Percentiles rank a stretch among this genome's conserved stretches.
Evolutionary conservation across 2,888 invertebrate species (phyloP).

Genomic region (Pinctada fucata): DNA sequence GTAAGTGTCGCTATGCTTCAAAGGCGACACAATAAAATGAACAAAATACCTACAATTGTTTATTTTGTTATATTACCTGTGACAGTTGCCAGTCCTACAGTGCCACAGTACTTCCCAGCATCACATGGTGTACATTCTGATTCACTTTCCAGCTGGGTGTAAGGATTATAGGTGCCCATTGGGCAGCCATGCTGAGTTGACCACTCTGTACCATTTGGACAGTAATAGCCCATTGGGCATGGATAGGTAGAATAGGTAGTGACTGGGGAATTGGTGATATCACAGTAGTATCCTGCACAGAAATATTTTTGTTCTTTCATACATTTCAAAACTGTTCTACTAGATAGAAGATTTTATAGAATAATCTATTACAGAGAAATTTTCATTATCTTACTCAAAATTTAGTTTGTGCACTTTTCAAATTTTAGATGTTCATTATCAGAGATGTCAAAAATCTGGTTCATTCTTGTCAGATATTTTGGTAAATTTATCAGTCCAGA

Average conservation of each 20-base stretch:
- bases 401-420: no score
- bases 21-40: no score
- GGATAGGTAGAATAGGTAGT: conserved; percentile 64
- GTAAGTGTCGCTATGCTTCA: no score
- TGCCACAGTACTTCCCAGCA: conserved; percentile 70
- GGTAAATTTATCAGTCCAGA: no score
- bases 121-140: conserved; percentile 69
- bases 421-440: no score
- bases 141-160: conserved; percentile 56
- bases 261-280: conserved; percentile 64
- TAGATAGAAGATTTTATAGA: no score
- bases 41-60: no score
- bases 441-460: no score
- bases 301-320: background rate
- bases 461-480: no score
- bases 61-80: conserved; percentile 51
- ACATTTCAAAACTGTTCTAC: background rate
- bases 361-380: no score
- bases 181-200: conserved; percentile 70
- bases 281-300: conserved; percentile 70
- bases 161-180: conserved; percentile 70
- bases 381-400: no score
- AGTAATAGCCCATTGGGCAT: conserved; percentile 74
- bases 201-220: conserved; percentile 69
- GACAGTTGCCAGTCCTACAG: conserved; percentile 52